Base-by-base conservation (phyloP, 2,888 invertebrate species). In the Aphelenchoides bicaudatus region DNA sequence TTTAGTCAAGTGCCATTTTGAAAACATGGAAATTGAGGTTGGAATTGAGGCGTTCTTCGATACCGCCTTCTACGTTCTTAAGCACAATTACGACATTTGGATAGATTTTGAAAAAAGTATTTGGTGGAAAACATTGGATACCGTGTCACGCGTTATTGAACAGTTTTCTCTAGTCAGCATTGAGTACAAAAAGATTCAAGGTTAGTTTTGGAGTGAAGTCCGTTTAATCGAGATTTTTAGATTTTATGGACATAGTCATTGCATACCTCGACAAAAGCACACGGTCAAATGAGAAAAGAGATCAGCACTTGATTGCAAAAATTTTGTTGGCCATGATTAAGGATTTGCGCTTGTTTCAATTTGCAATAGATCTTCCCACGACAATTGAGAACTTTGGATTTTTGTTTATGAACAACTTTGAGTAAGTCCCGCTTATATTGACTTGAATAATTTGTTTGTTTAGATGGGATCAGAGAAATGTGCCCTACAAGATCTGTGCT, bases 1-100 rank as follows among this genome's bases (percentile, higher is more conserved):
- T n/a, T n/a, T n/a, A n/a, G n/a, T n/a, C n/a, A n/a, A n/a, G n/a
- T n/a, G n/a, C n/a, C n/a, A n/a, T n/a, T n/a, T n/a, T n/a, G n/a
- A n/a, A n/a, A n/a, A n/a, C n/a, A n/a, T n/a, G n/a, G n/a, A n/a
- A n/a, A n/a, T n/a, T n/a, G n/a, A n/a, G n/a, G n/a, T n/a, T n/a
- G n/a, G n/a, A n/a, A n/a, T n/a, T n/a, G n/a, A n/a, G n/a, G n/a
- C n/a, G n/a, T n/a, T n/a, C n/a, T n/a, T n/a, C n/a, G n/a, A n/a
- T n/a, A n/a, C n/a, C n/a, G n/a, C n/a, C n/a, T n/a, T n/a, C n/a
- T n/a, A 34, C 8, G 21, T 51, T 31, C 19, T 51, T 2, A 27
- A 34, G 19, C 43, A 16, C 19, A 51, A 51, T 28, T 21, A 25
- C 8, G 52, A 50, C 10, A 51, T 51, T 1, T 51, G 52, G 52